These are phyloP conservation scores for Trilocha varians DNA, from an alignment of 2,888 invertebrate species.

Conservation along the genomic window DNA sequence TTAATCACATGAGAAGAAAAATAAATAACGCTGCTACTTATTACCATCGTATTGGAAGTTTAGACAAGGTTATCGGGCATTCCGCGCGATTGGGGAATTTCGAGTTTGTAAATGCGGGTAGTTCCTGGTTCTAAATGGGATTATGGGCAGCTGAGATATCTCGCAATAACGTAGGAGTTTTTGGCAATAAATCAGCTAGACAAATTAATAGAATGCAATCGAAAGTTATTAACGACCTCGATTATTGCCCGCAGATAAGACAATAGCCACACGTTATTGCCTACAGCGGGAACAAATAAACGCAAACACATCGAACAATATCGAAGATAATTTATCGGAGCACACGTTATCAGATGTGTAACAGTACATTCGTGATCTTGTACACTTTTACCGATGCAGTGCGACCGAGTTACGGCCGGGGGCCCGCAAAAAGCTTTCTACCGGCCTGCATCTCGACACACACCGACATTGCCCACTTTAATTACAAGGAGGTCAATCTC, in stretches of 20 bases:
- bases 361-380: slow-evolving; percentile 36
- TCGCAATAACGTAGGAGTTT: too few relatives aligned
- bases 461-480: slow-evolving; percentile 33
- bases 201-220: background rate
- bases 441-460: slow-evolving; percentile 32
- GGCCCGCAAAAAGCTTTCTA: slow-evolving; percentile 40
- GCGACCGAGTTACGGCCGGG: slow-evolving; percentile 12
- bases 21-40: too few relatives aligned
- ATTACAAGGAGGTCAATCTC: slow-evolving; percentile 28
- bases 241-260: slow-evolving; percentile 46
- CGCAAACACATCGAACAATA: slow-evolving; percentile 36
- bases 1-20: too few relatives aligned
- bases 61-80: too few relatives aligned
- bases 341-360: slow-evolving; percentile 46
- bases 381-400: slow-evolving; percentile 32
- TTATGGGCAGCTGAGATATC: background rate
- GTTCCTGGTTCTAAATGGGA: too few relatives aligned
- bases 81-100: too few relatives aligned
- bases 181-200: background rate
- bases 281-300: slow-evolving; percentile 30
- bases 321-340: slow-evolving; percentile 48
- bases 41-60: too few relatives aligned
- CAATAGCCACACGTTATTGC: slow-evolving; percentile 39
- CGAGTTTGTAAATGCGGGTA: too few relatives aligned
- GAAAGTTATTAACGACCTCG: background rate